These are phyloP conservation scores for Drosophila meridiana DNA, from an alignment of 2,888 invertebrate species.

Conservation along the genomic window DNA sequence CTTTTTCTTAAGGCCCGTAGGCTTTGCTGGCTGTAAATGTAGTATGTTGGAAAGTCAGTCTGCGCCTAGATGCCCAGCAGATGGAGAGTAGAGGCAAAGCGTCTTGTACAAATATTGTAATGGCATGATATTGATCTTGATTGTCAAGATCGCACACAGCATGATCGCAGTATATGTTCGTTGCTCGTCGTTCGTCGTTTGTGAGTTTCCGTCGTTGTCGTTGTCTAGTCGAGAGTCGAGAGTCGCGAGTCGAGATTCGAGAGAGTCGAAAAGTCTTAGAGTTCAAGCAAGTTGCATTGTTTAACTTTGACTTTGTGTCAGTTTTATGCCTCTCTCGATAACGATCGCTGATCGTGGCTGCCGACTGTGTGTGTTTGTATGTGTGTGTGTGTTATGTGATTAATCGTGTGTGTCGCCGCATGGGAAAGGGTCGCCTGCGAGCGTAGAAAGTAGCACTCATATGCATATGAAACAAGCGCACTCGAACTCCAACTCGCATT, in stretches of 20 bases:
- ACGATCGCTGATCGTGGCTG: slow-evolving; percentile 69
- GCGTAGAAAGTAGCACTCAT: slow-evolving; percentile 76
- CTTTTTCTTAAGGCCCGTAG: slow-evolving; percentile 33
- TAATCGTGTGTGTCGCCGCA: slow-evolving; percentile 71
- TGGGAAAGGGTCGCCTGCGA: slow-evolving; percentile 65
- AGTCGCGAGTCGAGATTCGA: slow-evolving; percentile 12
- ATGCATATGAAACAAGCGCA: slow-evolving; percentile 58
- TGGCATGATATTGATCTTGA: slow-evolving; percentile 77
- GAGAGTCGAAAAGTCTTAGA: slow-evolving; percentile 31
- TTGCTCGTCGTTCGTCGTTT: slow-evolving; percentile 16
- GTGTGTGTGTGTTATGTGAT: slow-evolving; percentile 55
- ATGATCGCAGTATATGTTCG: slow-evolving; percentile 50
- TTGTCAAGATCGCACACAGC: slow-evolving; percentile 79
- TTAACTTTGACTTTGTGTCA: slow-evolving; percentile 78
- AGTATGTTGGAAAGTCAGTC: slow-evolving; percentile 50
- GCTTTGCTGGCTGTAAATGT: slow-evolving; percentile 29
- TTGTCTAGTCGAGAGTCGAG: slow-evolving; percentile 38
- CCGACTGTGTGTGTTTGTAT: slow-evolving; percentile 29
- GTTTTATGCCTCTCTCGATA: slow-evolving; percentile 67
- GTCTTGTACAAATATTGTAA: slow-evolving; percentile 77
- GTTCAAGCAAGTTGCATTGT: slow-evolving; percentile 75
- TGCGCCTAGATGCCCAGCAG: slow-evolving; percentile 38
- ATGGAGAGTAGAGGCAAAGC: slow-evolving; percentile 51
- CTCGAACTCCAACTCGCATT: slow-evolving; percentile 18
- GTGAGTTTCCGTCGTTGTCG: slow-evolving; percentile 3